Percentiles rank a stretch among this genome's conserved stretches.
Evolutionary conservation across 2,797 vertebrate species (phyloP).

Genomic region (Poeciliopsis gracilis): DNA sequence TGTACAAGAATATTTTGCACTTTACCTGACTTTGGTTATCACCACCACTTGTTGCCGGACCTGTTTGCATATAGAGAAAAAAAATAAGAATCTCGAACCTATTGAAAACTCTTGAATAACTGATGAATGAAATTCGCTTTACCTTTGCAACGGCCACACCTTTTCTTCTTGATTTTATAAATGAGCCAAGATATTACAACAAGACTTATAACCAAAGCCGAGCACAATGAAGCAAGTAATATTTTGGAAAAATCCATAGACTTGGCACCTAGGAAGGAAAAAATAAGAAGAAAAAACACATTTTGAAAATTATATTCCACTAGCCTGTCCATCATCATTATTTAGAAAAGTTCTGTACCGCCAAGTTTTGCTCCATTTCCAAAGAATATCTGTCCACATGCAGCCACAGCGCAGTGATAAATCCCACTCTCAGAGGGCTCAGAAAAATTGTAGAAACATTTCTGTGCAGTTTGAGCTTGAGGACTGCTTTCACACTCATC

Average conservation of each 20-base stretch:
- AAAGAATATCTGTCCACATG: constrained; percentile 43
- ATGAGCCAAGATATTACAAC: constrained; percentile 8
- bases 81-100: neutral
- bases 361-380: constrained; percentile 10
- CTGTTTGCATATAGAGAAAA: neutral
- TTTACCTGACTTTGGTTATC: neutral
- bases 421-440: constrained; percentile 36
- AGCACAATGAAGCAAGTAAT: fast-evolving
- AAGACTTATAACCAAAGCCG: constrained; percentile 5
- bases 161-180: neutral
- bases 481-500: constrained; percentile 12
- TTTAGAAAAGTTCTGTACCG: neutral
- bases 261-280: fast-evolving
- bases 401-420: constrained; percentile 58
- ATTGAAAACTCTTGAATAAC: neutral
- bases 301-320: neutral
- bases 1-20: neutral
- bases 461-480: neutral
- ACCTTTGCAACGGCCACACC: neutral
- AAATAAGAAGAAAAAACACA: neutral
- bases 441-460: constrained; percentile 39
- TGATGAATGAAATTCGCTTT: neutral
- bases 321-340: neutral
- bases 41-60: too few relatives aligned
- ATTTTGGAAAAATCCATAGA: neutral